phyloP scores from a whole-genome alignment of 2,113 vertebrate species.

The Phrynocephalus versicolor region DNA sequence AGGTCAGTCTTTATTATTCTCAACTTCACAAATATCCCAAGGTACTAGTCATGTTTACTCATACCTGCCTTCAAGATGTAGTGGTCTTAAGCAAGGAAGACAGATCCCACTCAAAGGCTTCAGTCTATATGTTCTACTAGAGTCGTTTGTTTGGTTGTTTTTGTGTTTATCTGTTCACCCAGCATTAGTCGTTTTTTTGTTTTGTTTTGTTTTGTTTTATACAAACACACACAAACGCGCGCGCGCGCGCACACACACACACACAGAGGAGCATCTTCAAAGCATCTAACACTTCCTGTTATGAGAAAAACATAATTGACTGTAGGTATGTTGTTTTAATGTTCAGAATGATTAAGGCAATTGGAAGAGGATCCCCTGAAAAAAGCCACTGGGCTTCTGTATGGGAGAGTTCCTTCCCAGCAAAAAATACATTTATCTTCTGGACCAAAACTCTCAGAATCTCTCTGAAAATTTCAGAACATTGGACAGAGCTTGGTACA shows the following conservation, averaged over 20 bases:
- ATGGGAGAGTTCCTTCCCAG: no score
- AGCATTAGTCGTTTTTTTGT: not conserved
- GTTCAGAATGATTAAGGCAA: not conserved
- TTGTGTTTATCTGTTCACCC: slow-evolving; percentile 6
- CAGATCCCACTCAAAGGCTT: not conserved
- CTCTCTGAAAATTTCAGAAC: no score
- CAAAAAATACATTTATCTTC: not conserved
- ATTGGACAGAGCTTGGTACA: no score
- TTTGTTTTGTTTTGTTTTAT: no score
- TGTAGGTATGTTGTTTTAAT: not conserved
- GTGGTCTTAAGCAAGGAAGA: slow-evolving; percentile 8
- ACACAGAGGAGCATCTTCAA: not conserved
- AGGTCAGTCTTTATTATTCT: slow-evolving; percentile 17
- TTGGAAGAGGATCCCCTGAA: not conserved
- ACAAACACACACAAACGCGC: no score
- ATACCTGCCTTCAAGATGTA: slow-evolving; percentile 14
- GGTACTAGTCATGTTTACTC: slow-evolving; percentile 23
- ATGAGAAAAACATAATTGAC: slow-evolving; percentile 16
- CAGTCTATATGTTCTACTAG: not conserved
- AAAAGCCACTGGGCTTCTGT: not conserved
- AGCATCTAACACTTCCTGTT: not conserved
- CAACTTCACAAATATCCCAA: slow-evolving; percentile 20
- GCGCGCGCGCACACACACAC: no score
- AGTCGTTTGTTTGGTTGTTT: slow-evolving; percentile 5
- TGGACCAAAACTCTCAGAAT: not conserved